Percentiles rank a stretch among this genome's conserved stretches.
phyloP scores from a whole-genome alignment of 2,113 vertebrate genomes.

The Salvator merianae region DNA sequence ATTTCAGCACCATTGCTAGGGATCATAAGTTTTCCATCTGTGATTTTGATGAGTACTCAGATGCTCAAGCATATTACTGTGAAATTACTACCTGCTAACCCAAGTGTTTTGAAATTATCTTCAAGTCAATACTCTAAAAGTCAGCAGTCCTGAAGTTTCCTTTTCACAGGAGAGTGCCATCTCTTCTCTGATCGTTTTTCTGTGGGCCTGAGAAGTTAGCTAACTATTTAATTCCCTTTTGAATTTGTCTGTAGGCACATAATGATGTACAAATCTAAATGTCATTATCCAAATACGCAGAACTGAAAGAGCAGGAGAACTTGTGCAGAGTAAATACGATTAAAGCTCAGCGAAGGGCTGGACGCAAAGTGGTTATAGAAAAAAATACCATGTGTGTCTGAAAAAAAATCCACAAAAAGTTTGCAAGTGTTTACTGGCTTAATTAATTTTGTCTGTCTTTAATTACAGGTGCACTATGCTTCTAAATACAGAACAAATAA shows the following conservation, averaged over 20 bases:
- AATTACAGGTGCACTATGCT: constrained; percentile 61
- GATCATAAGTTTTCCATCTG: no score
- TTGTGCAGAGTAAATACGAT: no score
- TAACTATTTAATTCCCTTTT: not conserved
- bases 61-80: not conserved
- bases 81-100: not conserved
- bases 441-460: not conserved
- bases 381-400: not conserved
- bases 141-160: not conserved
- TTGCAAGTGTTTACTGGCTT: not conserved
- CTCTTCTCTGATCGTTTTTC: not conserved
- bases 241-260: not conserved
- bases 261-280: no score
- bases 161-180: not conserved
- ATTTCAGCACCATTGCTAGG: not conserved
- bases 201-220: not conserved
- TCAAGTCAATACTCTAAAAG: not conserved
- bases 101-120: not conserved
- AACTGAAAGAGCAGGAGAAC: no score
- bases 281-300: no score
- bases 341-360: no score
- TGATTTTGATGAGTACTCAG: no score
- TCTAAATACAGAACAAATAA: constrained; percentile 80
- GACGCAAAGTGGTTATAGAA: not conserved
- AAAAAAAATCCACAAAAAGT: not conserved